phyloP scores from a whole-genome alignment of 2,888 invertebrate genomes.

The Tuta absoluta region DNA sequence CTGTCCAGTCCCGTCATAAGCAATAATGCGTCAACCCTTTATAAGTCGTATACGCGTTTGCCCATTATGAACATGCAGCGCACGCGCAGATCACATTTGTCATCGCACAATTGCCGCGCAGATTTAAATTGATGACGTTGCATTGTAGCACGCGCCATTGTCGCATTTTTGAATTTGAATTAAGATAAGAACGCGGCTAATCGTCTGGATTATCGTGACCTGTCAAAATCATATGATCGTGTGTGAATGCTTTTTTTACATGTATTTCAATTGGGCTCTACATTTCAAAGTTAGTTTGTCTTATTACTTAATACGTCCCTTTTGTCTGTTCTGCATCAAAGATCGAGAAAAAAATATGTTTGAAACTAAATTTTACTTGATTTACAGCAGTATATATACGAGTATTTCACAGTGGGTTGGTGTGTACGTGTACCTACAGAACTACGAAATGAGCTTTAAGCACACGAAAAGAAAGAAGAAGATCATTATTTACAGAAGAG shows the following conservation, averaged over 20 bases:
- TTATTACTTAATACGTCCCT: no score
- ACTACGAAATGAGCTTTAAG: no score
- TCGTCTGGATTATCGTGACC: slow-evolving; percentile 22
- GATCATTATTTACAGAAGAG: not conserved
- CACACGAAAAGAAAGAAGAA: no score
- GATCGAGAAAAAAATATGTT: no score
- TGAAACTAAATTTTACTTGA: no score
- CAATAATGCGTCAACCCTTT: slow-evolving; percentile 75
- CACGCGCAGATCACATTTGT: slow-evolving; percentile 69
- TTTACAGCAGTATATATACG: no score
- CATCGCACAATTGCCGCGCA: slow-evolving; percentile 79
- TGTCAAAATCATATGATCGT: not conserved
- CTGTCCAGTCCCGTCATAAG: slow-evolving; percentile 25
- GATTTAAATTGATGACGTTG: slow-evolving; percentile 81
- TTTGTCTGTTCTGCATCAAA: no score
- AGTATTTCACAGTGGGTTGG: no score
- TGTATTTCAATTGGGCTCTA: not conserved
- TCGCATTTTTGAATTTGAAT: slow-evolving; percentile 47
- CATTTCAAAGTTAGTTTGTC: not conserved
- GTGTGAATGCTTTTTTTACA: not conserved
- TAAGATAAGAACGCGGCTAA: slow-evolving; percentile 44
- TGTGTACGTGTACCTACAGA: no score
- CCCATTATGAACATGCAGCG: slow-evolving; percentile 72
- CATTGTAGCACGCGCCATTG: slow-evolving; percentile 71
- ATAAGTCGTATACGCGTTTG: slow-evolving; percentile 72